These are phyloP conservation scores for Troides helena DNA, from an alignment of 2,888 invertebrate species.

Conservation along the genomic window DNA sequence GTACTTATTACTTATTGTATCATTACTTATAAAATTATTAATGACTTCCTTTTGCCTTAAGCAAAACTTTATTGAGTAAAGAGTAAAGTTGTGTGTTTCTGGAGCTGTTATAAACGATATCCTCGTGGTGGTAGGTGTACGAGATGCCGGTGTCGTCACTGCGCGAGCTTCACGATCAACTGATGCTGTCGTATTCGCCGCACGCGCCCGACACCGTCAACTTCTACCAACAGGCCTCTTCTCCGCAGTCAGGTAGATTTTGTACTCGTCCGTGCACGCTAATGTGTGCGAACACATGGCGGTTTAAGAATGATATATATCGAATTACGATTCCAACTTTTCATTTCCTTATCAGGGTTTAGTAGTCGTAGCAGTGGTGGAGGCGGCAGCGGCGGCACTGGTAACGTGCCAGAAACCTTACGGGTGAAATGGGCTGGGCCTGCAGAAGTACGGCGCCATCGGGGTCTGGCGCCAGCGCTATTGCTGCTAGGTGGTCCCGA, in stretches of 20 bases:
- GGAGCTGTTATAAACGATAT: background rate
- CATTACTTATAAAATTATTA: too few species aligned
- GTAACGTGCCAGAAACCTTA: conserved; percentile 58
- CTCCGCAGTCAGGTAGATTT: conserved; percentile 27
- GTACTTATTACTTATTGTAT: too few species aligned
- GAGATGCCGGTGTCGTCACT: conserved; percentile 73
- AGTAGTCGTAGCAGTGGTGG: conserved; percentile 31
- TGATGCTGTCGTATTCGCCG: conserved; percentile 82
- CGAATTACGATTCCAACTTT: background rate
- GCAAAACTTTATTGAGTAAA: too few species aligned
- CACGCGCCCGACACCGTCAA: conserved; percentile 80
- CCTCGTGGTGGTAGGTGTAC: conserved; percentile 58
- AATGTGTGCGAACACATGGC: background rate
- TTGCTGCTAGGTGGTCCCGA: conserved; percentile 83
- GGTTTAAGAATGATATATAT: background rate
- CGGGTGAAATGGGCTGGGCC: conserved; percentile 53
- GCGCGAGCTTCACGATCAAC: conserved; percentile 80
- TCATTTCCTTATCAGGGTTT: conserved; percentile 31
- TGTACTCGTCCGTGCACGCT: background rate
- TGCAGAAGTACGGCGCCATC: conserved; percentile 64
- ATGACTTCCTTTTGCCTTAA: too few species aligned
- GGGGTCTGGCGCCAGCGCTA: conserved; percentile 78
- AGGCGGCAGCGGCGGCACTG: conserved; percentile 31
- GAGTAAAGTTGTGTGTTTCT: too few species aligned
- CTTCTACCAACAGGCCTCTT: conserved; percentile 61